Conservation (phyloP, 2,113 vertebrate genomes). For the Gopherus evgoodei region DNA sequence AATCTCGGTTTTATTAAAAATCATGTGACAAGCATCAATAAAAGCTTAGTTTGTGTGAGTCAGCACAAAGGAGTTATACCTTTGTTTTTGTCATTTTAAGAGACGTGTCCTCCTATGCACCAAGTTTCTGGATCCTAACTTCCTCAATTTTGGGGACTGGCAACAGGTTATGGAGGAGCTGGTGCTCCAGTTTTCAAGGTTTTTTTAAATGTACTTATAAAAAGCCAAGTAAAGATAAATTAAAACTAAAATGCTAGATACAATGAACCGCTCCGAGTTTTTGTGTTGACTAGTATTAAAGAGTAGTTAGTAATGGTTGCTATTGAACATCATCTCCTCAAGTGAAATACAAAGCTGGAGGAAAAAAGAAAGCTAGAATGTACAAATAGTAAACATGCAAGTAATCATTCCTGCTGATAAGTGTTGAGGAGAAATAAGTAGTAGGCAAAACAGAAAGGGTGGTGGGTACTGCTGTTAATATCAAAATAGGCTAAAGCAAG, state of each 20-base stretch:
- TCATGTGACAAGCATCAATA: not conserved
- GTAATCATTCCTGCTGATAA: not conserved
- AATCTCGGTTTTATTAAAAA: not conserved
- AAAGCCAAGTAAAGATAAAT: not conserved
- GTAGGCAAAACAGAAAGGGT: not conserved
- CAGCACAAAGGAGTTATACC: not conserved
- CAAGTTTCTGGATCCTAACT: not conserved
- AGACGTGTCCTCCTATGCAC: not conserved
- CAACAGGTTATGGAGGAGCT: not conserved
- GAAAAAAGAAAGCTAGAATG: not conserved
- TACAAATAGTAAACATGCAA: not conserved
- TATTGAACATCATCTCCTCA: not conserved
- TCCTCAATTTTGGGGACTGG: not conserved
- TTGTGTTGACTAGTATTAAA: not conserved
- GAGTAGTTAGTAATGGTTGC: not conserved
- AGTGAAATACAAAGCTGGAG: not conserved
- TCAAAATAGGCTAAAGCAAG: not conserved
- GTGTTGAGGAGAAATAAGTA: not conserved
- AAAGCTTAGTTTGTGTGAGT: rapidly evolving
- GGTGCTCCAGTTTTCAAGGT: not conserved
- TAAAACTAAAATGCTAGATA: not conserved
- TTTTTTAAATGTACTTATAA: not conserved
- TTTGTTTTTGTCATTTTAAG: not conserved
- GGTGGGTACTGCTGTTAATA: rapidly evolving
- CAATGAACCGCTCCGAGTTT: not conserved